Evolutionary conservation across 2,113 vertebrate species (phyloP), one percentile per base, ranked within the genome.

Genomic region (Tricholaema leucomelas): DNA sequence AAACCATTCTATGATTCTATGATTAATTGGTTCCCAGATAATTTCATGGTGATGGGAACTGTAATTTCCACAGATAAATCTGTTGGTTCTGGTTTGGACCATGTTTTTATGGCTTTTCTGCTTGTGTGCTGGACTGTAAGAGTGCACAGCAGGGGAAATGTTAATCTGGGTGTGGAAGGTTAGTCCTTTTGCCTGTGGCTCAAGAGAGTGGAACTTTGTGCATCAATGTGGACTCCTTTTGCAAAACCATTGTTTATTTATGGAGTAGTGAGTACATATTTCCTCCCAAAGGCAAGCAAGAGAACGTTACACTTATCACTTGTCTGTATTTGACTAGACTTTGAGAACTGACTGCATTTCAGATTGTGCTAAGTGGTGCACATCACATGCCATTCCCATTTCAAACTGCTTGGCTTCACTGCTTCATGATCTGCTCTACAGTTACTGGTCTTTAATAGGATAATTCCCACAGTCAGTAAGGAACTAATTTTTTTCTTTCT

Each of bases 51-150:
- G 75, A 27, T 19, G 8, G 50, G 24, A 82, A 25, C 50, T 80
- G 33, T 28, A 40, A 61, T 70, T 89, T 70, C 64, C 50, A 58
- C 4, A 21, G 3, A 42, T 50, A 36, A 59, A 81, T 67, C 36
- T 72, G 12, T 28, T 31, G 25, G 20, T 69, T 91, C 33, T 69
- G 75, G 15, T 72, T 90, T 76, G 69, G 67, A 35, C 54, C 0
- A 0, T 12, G 67, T 73, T 12, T n/a, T 59, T 0, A 1, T 1
- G 1, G 54, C 40, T 80, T 60, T 89, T 30, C 42, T 0, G 0
- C 6, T 64, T 85, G 11, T 0, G 0, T 64, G 50, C 38, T 82
- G 64, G 67, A 38, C 55, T 42, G 6, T 30, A 15, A 58, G 15
- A 80, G 40, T 31, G 13, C 10, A 5, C 4, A 4, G 30, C 18